phyloP scores from a whole-genome alignment of 37 sponge, comb jelly and placozoan genomes.

The Oscarella lobularis region DNA sequence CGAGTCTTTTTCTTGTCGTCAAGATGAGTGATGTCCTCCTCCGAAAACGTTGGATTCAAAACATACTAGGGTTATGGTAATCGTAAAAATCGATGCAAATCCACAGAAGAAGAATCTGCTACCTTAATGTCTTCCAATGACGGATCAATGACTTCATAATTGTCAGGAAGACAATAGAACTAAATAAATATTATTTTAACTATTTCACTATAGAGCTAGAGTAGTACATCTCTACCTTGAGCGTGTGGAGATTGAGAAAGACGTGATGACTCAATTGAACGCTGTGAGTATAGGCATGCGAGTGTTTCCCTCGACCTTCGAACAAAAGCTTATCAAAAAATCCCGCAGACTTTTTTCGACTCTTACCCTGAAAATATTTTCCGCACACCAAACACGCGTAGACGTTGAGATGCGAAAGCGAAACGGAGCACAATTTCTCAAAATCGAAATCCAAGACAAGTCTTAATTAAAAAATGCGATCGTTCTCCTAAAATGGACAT shows the following conservation, averaged over 20 bases:
- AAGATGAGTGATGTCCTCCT: slow-evolving; percentile 33
- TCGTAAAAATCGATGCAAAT: neutral
- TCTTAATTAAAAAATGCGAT: neutral
- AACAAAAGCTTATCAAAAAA: neutral
- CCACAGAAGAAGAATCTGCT: neutral
- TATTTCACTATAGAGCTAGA: too few relatives aligned
- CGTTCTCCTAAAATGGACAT: neutral
- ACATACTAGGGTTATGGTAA: slow-evolving; percentile 32
- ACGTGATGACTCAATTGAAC: slow-evolving; percentile 81
- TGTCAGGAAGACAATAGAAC: slow-evolving; percentile 96
- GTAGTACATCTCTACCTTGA: slow-evolving; percentile 27
- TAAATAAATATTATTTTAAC: too few relatives aligned
- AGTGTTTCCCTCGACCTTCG: slow-evolving; percentile 79
- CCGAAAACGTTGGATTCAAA: slow-evolving; percentile 66
- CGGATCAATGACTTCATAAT: slow-evolving; percentile 93
- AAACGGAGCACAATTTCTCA: slow-evolving; percentile 94
- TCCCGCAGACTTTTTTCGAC: neutral
- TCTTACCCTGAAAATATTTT: slow-evolving; percentile 98
- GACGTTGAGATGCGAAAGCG: slow-evolving; percentile 87
- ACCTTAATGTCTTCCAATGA: slow-evolving; percentile 96
- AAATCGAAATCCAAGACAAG: slow-evolving; percentile 91
- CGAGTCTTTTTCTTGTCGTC: slow-evolving; percentile 30
- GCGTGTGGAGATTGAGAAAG: slow-evolving; percentile 73
- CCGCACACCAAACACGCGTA: slow-evolving; percentile 98
- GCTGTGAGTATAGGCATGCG: slow-evolving; percentile 97